phyloP scores from a whole-genome alignment of 2,113 vertebrate genomes.

The Perca flavescens region DNA sequence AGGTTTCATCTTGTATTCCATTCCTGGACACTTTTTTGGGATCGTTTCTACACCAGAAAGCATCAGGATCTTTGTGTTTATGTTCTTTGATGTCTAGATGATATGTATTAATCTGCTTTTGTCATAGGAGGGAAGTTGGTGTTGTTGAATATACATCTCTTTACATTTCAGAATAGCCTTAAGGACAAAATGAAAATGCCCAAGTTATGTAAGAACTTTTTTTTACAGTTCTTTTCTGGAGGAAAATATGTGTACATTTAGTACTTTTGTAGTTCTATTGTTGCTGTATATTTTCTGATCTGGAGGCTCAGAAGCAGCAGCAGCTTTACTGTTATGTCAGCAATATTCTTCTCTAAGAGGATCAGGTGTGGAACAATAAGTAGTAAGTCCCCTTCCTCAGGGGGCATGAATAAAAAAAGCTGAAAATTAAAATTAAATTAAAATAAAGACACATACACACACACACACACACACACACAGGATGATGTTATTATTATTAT shows the following conservation, averaged over 20 bases:
- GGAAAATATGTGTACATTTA: not conserved
- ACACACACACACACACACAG: too few relatives aligned
- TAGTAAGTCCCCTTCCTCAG: slow-evolving; percentile 42
- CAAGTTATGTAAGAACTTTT: not conserved
- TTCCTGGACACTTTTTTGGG: not conserved
- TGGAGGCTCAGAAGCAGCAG: not conserved
- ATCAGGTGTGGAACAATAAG: slow-evolving; percentile 59
- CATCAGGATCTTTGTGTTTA: not conserved
- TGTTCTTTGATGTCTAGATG: not conserved
- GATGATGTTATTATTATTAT: too few relatives aligned
- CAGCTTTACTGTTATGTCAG: slow-evolving; percentile 27
- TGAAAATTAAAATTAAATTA: not conserved
- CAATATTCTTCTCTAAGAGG: slow-evolving; percentile 38
- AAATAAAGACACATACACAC: not conserved
- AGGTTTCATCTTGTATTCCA: not conserved
- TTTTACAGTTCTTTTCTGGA: not conserved
- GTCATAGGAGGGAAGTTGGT: not conserved
- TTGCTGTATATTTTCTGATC: not conserved
- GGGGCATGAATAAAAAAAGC: not conserved
- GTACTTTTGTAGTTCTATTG: not conserved
- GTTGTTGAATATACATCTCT: not conserved
- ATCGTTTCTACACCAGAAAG: not conserved
- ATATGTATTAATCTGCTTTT: not conserved
- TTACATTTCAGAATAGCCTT: not conserved
- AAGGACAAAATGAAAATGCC: not conserved